phyloP scores from a whole-genome alignment of 2,888 invertebrate genomes.

The Oscheius sp. region DNA sequence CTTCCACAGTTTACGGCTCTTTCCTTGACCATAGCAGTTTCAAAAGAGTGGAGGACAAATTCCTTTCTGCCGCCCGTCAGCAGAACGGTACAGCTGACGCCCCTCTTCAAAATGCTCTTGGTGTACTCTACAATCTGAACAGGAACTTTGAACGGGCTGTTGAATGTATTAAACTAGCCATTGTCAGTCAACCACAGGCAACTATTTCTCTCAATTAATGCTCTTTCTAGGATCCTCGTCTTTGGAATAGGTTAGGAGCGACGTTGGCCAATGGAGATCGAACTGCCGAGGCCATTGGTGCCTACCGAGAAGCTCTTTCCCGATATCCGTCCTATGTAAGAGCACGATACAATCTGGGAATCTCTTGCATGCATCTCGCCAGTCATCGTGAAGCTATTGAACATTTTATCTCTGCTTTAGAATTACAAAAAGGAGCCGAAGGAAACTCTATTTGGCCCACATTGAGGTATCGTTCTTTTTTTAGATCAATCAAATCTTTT shows the following conservation, averaged over 20 bases:
- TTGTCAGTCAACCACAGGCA: conserved; percentile 79
- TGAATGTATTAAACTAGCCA: conserved; percentile 90
- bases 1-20: conserved; percentile 3
- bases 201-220: too few relatives aligned
- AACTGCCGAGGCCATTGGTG: conserved; percentile 94
- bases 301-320: conserved; percentile 78
- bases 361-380: conserved; percentile 93
- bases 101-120: conserved; percentile 77
- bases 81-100: conserved; percentile 55
- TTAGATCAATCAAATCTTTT: conserved; percentile 6
- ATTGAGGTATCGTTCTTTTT: conserved; percentile 12
- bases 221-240: conserved; percentile 89
- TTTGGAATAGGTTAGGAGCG: conserved; percentile 97
- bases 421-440: conserved; percentile 82
- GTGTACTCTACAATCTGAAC: conserved; percentile 89
- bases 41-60: conserved; percentile 58
- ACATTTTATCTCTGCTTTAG: conserved; percentile 90
- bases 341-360: conserved; percentile 95
- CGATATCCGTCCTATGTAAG: conserved; percentile 94
- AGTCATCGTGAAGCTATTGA: conserved; percentile 91
- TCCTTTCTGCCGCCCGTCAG: conserved; percentile 52
- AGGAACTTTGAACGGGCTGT: conserved; percentile 94
- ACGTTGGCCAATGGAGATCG: conserved; percentile 93
- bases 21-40: conserved; percentile 17
- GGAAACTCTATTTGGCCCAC: conserved; percentile 28